Percentiles rank a stretch among this genome's conserved stretches.
Conservation (phyloP, 2,113 vertebrate genomes). For the Sakesphorus luctuosus region DNA sequence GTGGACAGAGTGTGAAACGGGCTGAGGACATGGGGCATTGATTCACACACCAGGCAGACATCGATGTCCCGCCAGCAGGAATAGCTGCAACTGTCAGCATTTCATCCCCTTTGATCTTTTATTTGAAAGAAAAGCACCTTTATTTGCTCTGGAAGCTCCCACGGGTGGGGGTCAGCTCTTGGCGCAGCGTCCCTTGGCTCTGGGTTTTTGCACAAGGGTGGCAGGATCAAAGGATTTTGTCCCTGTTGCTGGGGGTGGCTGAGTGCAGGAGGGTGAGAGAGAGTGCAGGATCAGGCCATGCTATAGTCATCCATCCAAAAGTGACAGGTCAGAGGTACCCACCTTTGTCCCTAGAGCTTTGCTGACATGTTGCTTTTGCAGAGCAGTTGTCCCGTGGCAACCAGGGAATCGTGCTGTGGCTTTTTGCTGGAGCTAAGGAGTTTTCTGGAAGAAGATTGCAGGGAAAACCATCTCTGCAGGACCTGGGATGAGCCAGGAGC, state of each 20-base stretch:
- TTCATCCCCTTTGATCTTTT: background rate
- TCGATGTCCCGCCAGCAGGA: background rate
- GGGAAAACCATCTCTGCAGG: background rate
- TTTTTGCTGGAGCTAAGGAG: background rate
- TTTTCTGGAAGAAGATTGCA: background rate
- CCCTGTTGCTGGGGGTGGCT: background rate
- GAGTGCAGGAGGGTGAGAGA: background rate
- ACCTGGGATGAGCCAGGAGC: background rate
- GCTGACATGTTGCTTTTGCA: rapidly evolving
- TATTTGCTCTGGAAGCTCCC: background rate
- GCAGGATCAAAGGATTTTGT: background rate
- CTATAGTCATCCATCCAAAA: background rate
- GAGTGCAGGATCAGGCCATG: background rate
- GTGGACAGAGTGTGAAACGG: rapidly evolving
- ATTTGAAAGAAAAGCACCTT: slow-evolving; percentile 9
- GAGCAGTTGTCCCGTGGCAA: background rate
- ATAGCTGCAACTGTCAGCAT: background rate
- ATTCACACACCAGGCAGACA: background rate
- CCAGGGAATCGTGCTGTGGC: rapidly evolving
- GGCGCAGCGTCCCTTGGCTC: background rate
- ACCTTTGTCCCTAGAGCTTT: background rate
- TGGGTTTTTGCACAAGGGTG: background rate
- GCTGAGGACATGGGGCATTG: background rate
- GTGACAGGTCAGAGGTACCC: background rate
- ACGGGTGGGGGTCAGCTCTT: background rate